A percentile compares a stretch with the other conserved stretches of the same genome.
Conservation (phyloP, 2,888 invertebrate genomes). For the Tipula vernalis region DNA sequence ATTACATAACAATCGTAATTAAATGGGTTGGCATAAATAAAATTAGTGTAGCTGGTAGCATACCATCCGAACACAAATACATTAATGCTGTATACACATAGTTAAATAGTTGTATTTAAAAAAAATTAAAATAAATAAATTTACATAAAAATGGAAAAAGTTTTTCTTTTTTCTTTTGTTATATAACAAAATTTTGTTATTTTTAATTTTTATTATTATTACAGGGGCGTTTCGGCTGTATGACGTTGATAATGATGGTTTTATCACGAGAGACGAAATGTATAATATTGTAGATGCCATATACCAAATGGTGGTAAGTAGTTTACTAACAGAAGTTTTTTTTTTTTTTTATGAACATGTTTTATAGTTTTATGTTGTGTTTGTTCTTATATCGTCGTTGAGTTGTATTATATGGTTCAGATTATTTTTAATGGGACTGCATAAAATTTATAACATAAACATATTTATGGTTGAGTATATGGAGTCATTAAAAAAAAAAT, state of each 20-base stretch:
- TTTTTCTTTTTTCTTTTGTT: background rate
- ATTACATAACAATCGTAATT: background rate
- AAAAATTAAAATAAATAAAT: background rate
- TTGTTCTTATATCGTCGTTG: background rate
- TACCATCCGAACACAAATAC: background rate
- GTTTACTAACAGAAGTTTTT: background rate
- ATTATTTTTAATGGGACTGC: background rate
- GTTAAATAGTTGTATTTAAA: background rate
- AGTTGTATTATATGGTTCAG: background rate
- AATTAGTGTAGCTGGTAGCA: background rate
- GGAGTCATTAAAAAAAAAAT: too few species aligned
- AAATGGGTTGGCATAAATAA: background rate
- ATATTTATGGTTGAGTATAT: too few species aligned
- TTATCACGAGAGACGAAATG: constrained; percentile 91
- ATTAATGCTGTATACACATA: background rate
- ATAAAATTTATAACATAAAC: background rate
- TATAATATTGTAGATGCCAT: constrained; percentile 95
- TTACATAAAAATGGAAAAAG: background rate
- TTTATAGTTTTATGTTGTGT: background rate
- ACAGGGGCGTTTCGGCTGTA: constrained; percentile 93
- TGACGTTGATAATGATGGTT: constrained; percentile 93
- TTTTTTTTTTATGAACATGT: background rate
- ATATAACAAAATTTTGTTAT: background rate
- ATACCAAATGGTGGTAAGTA: constrained; percentile 95
- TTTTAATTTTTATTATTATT: background rate